Percentiles rank a stretch among this genome's conserved stretches.
Conservation (phyloP, 2,888 invertebrate genomes). For the Pristionchus arcanus region DNA sequence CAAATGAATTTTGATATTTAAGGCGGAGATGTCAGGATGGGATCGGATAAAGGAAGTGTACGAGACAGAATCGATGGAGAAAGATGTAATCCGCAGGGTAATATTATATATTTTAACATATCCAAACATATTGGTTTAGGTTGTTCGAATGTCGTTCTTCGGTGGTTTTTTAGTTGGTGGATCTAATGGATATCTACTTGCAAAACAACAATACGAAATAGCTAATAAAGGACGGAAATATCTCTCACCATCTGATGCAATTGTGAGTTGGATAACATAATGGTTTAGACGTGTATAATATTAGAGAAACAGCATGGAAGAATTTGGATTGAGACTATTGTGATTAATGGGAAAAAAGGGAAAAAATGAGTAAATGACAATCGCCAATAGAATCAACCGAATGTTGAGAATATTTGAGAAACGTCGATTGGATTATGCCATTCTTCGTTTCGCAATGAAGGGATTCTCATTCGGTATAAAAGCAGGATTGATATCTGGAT, state of each 20-base stretch:
- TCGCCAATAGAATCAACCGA: too few relatives aligned
- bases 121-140: conserved; percentile 49
- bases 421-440: conserved; percentile 68
- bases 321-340: too few relatives aligned
- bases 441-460: conserved; percentile 67
- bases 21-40: conserved; percentile 62
- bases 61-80: conserved; percentile 64
- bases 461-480: conserved; percentile 68
- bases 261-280: conserved; percentile 57
- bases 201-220: conserved; percentile 64
- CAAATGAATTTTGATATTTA: background rate
- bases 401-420: conserved; percentile 60
- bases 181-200: conserved; percentile 65
- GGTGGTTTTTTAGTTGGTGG: conserved; percentile 70
- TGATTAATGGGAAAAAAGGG: too few relatives aligned
- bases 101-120: background rate
- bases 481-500: conserved; percentile 66
- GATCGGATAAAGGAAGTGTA: conserved; percentile 65
- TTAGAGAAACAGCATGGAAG: too few relatives aligned
- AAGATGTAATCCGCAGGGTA: conserved; percentile 63
- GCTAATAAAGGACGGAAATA: conserved; percentile 67
- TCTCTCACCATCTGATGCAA: conserved; percentile 67
- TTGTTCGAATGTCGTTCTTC: conserved; percentile 66
- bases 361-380: too few relatives aligned
- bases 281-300: too few relatives aligned